phyloP scores from a whole-genome alignment of 2,797 vertebrate genomes.

The Crocidura indochinensis region DNA sequence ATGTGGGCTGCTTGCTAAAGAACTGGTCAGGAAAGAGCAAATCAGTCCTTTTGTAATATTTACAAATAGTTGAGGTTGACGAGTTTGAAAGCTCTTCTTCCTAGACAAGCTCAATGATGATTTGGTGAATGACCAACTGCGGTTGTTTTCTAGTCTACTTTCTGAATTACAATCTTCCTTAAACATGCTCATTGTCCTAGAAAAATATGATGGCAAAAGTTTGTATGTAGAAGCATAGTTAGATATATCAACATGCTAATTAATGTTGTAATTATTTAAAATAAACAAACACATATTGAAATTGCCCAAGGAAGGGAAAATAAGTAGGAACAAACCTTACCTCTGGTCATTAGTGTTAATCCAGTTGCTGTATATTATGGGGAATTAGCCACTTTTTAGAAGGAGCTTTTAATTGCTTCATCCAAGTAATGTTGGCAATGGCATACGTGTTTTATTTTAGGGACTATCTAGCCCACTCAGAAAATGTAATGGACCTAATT shows the following conservation, averaged over 20 bases:
- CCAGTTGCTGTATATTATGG: constrained; percentile 86
- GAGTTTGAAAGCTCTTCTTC: not conserved
- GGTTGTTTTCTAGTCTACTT: not conserved
- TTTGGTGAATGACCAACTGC: not conserved
- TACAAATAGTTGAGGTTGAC: not conserved
- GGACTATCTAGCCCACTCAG: constrained; percentile 91
- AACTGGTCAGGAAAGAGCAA: not conserved
- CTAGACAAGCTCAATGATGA: not conserved
- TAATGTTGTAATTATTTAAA: constrained; percentile 39
- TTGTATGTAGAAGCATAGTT: not conserved
- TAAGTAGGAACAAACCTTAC: constrained; percentile 69
- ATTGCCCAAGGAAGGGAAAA: constrained; percentile 63
- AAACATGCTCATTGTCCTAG: not conserved
- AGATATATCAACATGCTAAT: no score
- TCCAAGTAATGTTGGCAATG: constrained; percentile 91
- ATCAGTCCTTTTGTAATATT: not conserved
- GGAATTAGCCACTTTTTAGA: constrained; percentile 90
- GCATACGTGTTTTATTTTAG: constrained; percentile 93
- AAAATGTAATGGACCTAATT: constrained; percentile 94
- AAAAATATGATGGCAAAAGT: not conserved
- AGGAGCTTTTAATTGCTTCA: constrained; percentile 93
- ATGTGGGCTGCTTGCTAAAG: not conserved
- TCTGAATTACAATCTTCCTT: not conserved
- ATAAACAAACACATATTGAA: constrained; percentile 76
- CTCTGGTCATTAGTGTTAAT: constrained; percentile 85